A percentile compares a stretch with the other conserved stretches of the same genome.
phyloP scores from a whole-genome alignment of 2,113 vertebrate genomes.

The Eleginops maclovinus region DNA sequence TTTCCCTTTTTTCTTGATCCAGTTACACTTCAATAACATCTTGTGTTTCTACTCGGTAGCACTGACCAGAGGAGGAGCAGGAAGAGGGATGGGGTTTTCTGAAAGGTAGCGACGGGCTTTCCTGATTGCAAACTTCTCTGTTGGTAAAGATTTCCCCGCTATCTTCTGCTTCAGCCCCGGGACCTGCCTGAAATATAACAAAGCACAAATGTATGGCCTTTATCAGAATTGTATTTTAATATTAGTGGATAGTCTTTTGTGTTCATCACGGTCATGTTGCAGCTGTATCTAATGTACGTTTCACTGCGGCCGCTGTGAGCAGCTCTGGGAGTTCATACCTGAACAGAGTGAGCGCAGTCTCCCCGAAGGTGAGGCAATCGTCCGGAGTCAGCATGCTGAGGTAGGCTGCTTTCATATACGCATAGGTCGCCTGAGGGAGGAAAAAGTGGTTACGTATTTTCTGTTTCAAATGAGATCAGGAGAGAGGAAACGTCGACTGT shows the following conservation, averaged over 20 bases:
- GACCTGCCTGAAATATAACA: conserved; percentile 86
- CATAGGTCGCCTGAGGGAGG: conserved; percentile 90
- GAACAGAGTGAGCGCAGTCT: conserved; percentile 90
- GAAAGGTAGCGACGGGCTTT: conserved; percentile 93
- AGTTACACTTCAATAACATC: too few species aligned
- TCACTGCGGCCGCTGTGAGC: conserved; percentile 5
- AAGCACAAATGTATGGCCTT: not conserved
- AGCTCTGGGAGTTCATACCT: conserved; percentile 82
- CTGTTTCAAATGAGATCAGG: conserved; percentile 10
- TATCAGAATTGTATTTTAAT: too few species aligned
- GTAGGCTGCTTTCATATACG: conserved; percentile 98
- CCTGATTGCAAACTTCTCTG: conserved; percentile 98
- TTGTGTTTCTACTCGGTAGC: too few species aligned
- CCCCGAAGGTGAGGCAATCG: conserved; percentile 92
- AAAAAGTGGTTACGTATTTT: conserved; percentile 34
- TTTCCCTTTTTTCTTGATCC: too few species aligned
- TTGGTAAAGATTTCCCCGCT: conserved; percentile 97
- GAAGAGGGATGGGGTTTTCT: conserved; percentile 88
- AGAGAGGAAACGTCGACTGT: not conserved
- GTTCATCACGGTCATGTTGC: too few species aligned
- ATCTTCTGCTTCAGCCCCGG: conserved; percentile 96
- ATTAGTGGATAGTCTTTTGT: too few species aligned
- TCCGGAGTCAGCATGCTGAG: conserved; percentile 95
- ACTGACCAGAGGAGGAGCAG: conserved; percentile 93
- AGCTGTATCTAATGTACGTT: conserved; percentile 40